These are phyloP conservation scores for Malurus melanocephalus DNA, from an alignment of 2,113 vertebrate species.

Conservation along the genomic window DNA sequence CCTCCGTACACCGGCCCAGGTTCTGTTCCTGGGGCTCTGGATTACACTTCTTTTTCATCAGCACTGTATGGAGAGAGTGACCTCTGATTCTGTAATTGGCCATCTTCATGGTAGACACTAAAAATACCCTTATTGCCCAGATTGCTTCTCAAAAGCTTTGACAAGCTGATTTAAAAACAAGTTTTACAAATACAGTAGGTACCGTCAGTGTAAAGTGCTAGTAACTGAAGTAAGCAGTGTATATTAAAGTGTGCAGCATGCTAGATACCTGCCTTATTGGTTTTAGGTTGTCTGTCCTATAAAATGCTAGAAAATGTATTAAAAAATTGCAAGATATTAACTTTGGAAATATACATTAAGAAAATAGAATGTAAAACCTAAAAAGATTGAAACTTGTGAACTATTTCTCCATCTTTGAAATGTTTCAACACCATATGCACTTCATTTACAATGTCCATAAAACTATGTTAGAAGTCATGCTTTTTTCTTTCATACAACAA, in stretches of 20 bases:
- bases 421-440: background rate
- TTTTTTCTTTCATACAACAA: slow-evolving; percentile 46
- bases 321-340: background rate
- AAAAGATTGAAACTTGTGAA: slow-evolving; percentile 15
- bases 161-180: slow-evolving; percentile 47
- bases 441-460: background rate
- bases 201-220: slow-evolving; percentile 21
- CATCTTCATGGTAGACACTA: slow-evolving; percentile 8
- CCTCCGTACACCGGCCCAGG: slow-evolving; percentile 77
- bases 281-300: slow-evolving; percentile 52
- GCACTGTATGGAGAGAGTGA: slow-evolving; percentile 87
- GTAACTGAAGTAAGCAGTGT: slow-evolving; percentile 3
- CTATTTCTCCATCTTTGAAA: slow-evolving; percentile 21
- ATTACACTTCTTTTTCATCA: slow-evolving; percentile 83
- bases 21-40: slow-evolving; percentile 79
- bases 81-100: slow-evolving; percentile 71
- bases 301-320: background rate
- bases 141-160: slow-evolving; percentile 65
- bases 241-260: slow-evolving; percentile 17
- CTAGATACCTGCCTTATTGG: slow-evolving; percentile 49
- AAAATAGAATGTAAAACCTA: slow-evolving; percentile 18
- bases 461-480: background rate
- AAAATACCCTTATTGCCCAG: slow-evolving; percentile 51
- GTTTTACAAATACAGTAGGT: slow-evolving; percentile 51
- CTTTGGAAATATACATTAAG: slow-evolving; percentile 4